Percentiles rank a stretch among this genome's conserved stretches.
Evolutionary conservation across 2,113 vertebrate species (phyloP).

Genomic region (Scytalopus superciliaris): DNA sequence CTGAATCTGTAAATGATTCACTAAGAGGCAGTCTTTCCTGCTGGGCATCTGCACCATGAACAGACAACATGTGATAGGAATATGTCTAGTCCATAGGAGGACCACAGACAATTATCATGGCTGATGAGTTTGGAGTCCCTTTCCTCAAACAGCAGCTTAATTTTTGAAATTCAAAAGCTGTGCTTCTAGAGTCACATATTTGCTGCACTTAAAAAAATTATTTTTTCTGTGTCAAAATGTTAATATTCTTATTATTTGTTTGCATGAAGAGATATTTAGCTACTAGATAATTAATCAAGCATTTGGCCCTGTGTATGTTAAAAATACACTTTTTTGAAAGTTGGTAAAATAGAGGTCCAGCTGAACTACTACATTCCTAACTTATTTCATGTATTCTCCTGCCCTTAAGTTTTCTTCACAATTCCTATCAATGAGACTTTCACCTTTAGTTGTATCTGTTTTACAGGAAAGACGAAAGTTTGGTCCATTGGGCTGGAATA

Average conservation of each 20-base stretch:
- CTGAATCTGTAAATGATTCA: neutral
- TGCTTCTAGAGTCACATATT: neutral
- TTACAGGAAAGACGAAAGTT: slow-evolving; percentile 85
- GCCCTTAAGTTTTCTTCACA: neutral
- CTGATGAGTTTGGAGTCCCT: neutral
- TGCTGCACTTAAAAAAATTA: neutral
- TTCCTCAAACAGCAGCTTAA: neutral
- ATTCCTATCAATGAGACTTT: neutral
- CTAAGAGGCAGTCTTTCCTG: neutral
- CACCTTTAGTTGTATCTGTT: neutral
- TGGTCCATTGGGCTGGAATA: slow-evolving; percentile 86
- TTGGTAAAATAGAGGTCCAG: neutral
- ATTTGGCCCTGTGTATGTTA: neutral
- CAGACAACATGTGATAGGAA: neutral
- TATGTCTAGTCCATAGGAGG: neutral
- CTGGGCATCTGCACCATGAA: neutral
- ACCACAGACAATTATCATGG: neutral
- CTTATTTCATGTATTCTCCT: neutral
- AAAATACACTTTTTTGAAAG: neutral
- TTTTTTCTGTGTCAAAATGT: neutral
- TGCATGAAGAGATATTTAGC: neutral
- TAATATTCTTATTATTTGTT: neutral
- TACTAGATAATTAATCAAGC: neutral
- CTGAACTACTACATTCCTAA: neutral
- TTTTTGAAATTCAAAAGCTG: neutral